Conservation (phyloP, 2,888 invertebrate species). For the Aquatica leii region DNA sequence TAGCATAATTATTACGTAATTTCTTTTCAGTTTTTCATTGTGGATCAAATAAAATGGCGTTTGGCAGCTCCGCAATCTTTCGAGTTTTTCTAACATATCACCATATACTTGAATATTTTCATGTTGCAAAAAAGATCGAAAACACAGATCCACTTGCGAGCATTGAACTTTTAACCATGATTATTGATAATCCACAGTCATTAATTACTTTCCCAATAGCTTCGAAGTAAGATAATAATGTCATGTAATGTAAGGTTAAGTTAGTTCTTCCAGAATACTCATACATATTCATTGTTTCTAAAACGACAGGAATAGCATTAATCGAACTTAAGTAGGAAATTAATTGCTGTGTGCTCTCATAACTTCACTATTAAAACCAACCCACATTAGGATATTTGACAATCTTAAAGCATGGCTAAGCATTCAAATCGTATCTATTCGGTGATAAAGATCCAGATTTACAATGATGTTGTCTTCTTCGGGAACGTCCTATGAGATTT, state of each 20-base stretch:
- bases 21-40: no score
- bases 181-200: background rate
- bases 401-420: background rate
- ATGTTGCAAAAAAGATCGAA: conserved; percentile 13
- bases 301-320: conserved; percentile 35
- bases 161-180: background rate
- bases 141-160: background rate
- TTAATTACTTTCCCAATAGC: background rate
- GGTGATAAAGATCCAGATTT: background rate
- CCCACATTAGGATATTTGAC: conserved; percentile 27
- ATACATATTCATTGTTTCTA: conserved; percentile 43
- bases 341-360: conserved; percentile 1
- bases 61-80: no score
- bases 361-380: conserved; percentile 37
- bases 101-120: no score
- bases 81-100: background rate
- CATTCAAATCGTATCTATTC: background rate
- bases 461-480: no score
- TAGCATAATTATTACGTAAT: no score
- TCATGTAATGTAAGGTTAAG: conserved; percentile 17
- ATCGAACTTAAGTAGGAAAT: conserved; percentile 3
- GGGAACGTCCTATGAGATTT: no score
- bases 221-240: background rate
- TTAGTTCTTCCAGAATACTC: conserved; percentile 42
- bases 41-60: background rate